A percentile compares a stretch with the other conserved stretches of the same genome.
Conservation (phyloP, 2,797 vertebrate genomes). For the Atherinosoma microstoma region DNA sequence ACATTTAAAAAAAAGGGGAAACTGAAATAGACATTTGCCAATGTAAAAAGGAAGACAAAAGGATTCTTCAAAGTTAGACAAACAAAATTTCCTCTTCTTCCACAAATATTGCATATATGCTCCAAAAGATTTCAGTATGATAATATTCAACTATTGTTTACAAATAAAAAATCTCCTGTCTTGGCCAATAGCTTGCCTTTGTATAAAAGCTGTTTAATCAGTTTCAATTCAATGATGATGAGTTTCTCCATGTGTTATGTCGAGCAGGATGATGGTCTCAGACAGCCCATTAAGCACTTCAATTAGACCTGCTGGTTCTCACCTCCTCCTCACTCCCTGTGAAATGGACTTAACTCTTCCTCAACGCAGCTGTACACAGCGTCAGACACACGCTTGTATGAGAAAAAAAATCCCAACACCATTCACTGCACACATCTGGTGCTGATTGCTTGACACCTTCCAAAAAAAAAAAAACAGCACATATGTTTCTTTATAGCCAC, state of each 20-base stretch:
- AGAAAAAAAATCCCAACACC: slow-evolving; percentile 48
- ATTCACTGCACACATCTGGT: slow-evolving; percentile 77
- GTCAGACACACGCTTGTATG: slow-evolving; percentile 65
- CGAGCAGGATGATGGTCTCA: slow-evolving; percentile 50
- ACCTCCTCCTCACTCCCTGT: slow-evolving; percentile 64
- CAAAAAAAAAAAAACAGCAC: slow-evolving; percentile 45
- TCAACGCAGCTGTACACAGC: slow-evolving; percentile 53
- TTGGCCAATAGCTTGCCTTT: slow-evolving; percentile 17
- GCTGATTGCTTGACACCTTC: slow-evolving; percentile 53
- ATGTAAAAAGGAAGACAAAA: slow-evolving; percentile 14
- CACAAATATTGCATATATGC: slow-evolving; percentile 27
- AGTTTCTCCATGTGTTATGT: slow-evolving; percentile 40
- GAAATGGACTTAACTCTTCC: slow-evolving; percentile 66
- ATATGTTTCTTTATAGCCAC: slow-evolving; percentile 76
- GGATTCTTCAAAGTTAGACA: not conserved
- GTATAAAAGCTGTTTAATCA: slow-evolving; percentile 34
- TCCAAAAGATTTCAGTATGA: slow-evolving; percentile 15
- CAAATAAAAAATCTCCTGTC: slow-evolving; percentile 18
- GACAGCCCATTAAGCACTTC: slow-evolving; percentile 70
- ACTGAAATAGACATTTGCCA: slow-evolving; percentile 6
- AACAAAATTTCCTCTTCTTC: slow-evolving; percentile 2
- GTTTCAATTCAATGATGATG: slow-evolving; percentile 44
- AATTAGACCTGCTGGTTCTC: slow-evolving; percentile 76
- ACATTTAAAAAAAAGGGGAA: not conserved
- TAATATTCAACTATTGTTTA: slow-evolving; percentile 42